Evolutionary conservation across 2,797 vertebrate genomes (phyloP), one percentile per base, ranked within the genome.

Genomic region (Micropoecilia bifurca): DNA sequence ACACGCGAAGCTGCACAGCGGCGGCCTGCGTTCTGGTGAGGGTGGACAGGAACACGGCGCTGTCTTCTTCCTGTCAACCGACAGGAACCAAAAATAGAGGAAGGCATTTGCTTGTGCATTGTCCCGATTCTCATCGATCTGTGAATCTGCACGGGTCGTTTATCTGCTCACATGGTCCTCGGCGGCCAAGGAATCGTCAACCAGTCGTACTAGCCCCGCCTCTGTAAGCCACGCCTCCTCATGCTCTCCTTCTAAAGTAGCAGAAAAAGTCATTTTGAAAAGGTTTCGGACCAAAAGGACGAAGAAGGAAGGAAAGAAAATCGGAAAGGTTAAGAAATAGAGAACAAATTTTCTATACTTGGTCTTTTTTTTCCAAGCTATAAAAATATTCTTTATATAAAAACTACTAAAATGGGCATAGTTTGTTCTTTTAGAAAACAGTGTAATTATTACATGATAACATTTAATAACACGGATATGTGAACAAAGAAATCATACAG

Each of bases 141-240:
- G 14, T 59, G 30, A 4, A 5, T 43, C 39, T 25, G 25, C 45
- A 48, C 6, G 22, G 0, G 46, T 1, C 10, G 12, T 45, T 45
- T 45, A 45, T 45, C 10, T 6, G 13, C 68, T 71, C 22, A 71
- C 97, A 33, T 83, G 89, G 76, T 94, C 93, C 4, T 95, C 93
- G 10, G 80, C 88, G 9, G 87, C 79, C 0, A 92, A 92, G 0
- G 96, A 94, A 82, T 95, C 92, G 73, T 98, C 97, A 33, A 98
- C 96, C n/a, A 99, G 95, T 41, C 94, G 96, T 4, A 96, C 96
- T 12, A 99, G 93, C 48, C 99, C 99, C 0, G 98, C 97, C 92
- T 99, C 97, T 47, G 95, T 96, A 53, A 99, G 96, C 99, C 99
- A 99, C 47, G 98, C 97, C 92, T 99, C 98, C 91, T 99, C 98